Conservation (phyloP, 2,888 invertebrate genomes). For the Leucophenga montana region DNA sequence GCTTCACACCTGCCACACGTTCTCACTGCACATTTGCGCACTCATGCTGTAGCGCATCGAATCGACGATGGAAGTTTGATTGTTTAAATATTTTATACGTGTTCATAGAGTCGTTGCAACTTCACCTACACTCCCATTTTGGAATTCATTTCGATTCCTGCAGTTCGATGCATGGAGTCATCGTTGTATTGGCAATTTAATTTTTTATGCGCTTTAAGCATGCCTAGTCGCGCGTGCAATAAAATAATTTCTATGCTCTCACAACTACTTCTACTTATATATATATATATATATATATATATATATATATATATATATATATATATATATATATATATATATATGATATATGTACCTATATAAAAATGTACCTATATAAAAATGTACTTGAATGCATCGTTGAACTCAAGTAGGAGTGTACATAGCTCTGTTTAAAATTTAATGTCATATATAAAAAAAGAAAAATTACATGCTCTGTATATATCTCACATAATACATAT, state of each 20-base stretch:
- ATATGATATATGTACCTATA: background rate
- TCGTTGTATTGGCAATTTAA: constrained; percentile 12
- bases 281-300: background rate
- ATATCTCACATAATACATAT: too few species aligned
- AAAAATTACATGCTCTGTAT: background rate
- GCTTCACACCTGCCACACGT: background rate
- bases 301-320: background rate
- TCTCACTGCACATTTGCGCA: constrained; percentile 6
- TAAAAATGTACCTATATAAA: background rate
- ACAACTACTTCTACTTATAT: background rate
- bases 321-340: background rate
- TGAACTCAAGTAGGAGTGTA: background rate
- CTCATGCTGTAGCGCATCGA: too few species aligned
- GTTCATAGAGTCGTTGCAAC: too few species aligned
- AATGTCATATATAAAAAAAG: background rate
- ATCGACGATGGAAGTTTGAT: background rate
- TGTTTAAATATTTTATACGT: constrained; percentile 21
- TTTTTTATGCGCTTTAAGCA: constrained; percentile 1
- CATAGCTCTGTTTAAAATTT: constrained; percentile 14
- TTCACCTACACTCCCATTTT: background rate
- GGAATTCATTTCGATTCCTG: background rate
- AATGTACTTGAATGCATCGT: background rate
- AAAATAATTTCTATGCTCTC: background rate
- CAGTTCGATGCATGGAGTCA: background rate
- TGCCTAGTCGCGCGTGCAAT: constrained; percentile 10